phyloP scores from a whole-genome alignment of 2,797 vertebrate species.

The Mormyrus proboscirostris region DNA sequence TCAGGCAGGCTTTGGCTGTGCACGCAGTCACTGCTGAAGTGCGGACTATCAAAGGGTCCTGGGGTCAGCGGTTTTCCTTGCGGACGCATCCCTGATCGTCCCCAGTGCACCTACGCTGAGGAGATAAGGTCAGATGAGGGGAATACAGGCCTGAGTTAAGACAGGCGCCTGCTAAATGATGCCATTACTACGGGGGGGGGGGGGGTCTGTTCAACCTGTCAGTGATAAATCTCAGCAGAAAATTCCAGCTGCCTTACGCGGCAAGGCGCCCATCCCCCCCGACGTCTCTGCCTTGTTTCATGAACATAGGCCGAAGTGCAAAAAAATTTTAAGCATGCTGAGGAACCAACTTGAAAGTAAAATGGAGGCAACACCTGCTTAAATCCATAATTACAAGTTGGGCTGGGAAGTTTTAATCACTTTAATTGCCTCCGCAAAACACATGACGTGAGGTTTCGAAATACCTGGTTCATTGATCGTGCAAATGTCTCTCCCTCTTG shows the following conservation, averaged over 20 bases:
- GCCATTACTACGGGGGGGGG: background rate
- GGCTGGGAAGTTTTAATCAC: background rate
- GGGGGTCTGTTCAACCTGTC: background rate
- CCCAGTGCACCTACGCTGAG: background rate
- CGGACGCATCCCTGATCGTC: background rate
- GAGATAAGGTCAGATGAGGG: conserved; percentile 11
- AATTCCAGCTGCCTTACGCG: background rate
- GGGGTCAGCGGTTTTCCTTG: background rate
- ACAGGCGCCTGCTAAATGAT: conserved; percentile 17
- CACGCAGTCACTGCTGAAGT: background rate
- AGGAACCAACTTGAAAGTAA: background rate
- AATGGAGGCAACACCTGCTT: conserved; percentile 6
- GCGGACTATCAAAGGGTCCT: background rate
- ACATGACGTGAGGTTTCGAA: background rate
- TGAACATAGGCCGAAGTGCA: background rate
- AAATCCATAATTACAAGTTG: conserved; percentile 4
- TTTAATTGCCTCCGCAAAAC: background rate
- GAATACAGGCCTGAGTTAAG: background rate
- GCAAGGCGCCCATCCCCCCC: background rate
- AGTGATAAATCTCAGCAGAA: conserved; percentile 12
- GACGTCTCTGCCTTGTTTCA: background rate
- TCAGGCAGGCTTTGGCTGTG: background rate
- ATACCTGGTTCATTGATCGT: background rate
- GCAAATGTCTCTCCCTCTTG: background rate
- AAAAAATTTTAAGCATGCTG: background rate